phyloP scores from a whole-genome alignment of 2,888 invertebrate genomes.

The Parnassius mnemosyne region DNA sequence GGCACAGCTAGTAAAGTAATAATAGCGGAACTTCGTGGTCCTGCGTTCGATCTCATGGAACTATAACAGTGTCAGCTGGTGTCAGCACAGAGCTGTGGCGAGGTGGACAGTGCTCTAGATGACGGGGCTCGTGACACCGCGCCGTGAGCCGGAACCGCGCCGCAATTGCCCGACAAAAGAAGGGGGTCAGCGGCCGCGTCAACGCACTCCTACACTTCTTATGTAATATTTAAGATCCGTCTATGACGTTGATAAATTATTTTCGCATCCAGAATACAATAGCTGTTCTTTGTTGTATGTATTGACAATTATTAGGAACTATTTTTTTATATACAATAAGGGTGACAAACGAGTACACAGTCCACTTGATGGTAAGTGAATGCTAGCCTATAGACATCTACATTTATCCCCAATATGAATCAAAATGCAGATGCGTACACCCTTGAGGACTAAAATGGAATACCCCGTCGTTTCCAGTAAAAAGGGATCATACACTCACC shows the following conservation, averaged over 20 bases:
- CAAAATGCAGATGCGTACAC: too few relatives aligned
- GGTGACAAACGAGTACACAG: too few relatives aligned
- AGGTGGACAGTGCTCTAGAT: neutral
- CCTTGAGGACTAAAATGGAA: too few relatives aligned
- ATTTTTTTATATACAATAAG: too few relatives aligned
- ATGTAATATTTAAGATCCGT: neutral
- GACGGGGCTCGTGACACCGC: slow-evolving; percentile 9
- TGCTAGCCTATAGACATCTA: too few relatives aligned
- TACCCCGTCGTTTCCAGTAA: too few relatives aligned
- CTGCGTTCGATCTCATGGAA: neutral
- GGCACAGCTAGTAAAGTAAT: neutral
- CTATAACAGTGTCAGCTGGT: neutral
- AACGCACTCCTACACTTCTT: neutral
- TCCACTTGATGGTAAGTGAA: too few relatives aligned
- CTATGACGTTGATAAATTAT: neutral
- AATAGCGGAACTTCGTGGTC: neutral
- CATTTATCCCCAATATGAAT: too few relatives aligned
- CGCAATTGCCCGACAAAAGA: slow-evolving; percentile 3
- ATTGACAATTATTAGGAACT: too few relatives aligned
- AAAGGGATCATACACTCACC: too few relatives aligned
- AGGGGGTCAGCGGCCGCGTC: slow-evolving; percentile 11
- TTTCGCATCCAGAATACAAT: neutral
- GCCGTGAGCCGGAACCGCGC: slow-evolving; percentile 18
- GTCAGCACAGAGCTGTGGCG: neutral
- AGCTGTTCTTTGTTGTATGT: too few relatives aligned